Percentiles rank a stretch among this genome's conserved stretches.
Conservation (phyloP, 2,888 invertebrate species). For the Schizaphis graminum region DNA sequence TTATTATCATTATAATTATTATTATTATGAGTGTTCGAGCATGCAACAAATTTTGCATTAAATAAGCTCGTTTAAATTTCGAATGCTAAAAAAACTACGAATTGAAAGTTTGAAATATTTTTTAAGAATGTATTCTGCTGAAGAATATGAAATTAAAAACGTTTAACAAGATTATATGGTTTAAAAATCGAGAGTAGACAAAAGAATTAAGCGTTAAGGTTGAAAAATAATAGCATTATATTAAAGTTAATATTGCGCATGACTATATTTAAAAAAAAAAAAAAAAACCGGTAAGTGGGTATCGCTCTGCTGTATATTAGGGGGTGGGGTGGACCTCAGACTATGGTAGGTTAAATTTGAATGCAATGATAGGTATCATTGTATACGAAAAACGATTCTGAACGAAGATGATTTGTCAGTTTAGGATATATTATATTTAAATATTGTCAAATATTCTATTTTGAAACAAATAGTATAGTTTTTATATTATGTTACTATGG, state of each 20-base stretch:
- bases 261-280: background rate
- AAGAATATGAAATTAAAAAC: background rate
- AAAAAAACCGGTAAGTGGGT: too few species aligned
- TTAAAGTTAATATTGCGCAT: background rate
- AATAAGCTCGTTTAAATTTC: background rate
- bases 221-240: background rate
- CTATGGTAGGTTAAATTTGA: too few species aligned
- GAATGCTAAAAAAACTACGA: background rate
- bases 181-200: background rate
- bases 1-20: background rate
- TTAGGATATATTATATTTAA: too few species aligned
- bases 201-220: background rate
- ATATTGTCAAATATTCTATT: too few species aligned
- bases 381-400: too few species aligned
- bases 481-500: too few species aligned
- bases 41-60: background rate
- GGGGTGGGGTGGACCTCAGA: too few species aligned
- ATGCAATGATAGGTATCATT: too few species aligned
- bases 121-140: background rate
- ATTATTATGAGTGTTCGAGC: background rate
- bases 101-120: background rate
- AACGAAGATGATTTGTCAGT: too few species aligned
- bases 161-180: background rate
- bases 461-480: too few species aligned
- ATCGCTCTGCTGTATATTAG: too few species aligned